Evolutionary conservation across 2,888 invertebrate genomes (phyloP).

Genomic region (Scaptomyza flava): DNA sequence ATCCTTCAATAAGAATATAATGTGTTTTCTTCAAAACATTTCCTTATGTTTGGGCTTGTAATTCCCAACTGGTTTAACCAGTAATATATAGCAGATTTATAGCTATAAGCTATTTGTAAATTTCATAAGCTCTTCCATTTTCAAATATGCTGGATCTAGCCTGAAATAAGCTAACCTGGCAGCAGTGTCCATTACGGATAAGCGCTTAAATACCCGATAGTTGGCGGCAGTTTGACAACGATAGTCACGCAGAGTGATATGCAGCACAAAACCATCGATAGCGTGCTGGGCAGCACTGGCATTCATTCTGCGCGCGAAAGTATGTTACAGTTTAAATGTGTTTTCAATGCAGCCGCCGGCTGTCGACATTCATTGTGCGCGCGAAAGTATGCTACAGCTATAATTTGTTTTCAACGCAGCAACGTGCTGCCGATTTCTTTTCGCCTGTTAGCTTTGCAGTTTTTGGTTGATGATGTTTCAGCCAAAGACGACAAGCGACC

Average conservation of each 20-base stretch:
- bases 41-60: too few species aligned
- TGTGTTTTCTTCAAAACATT: too few species aligned
- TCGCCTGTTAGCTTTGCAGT: conserved; percentile 38
- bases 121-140: too few species aligned
- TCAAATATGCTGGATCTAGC: too few species aligned
- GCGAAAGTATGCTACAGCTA: conserved; percentile 26
- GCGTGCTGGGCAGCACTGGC: conserved; percentile 3
- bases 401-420: neutral
- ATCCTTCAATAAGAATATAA: too few species aligned
- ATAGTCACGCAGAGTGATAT: neutral
- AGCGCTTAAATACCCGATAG: neutral
- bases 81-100: too few species aligned
- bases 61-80: too few species aligned
- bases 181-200: too few species aligned
- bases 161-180: too few species aligned
- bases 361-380: conserved; percentile 19
- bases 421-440: conserved; percentile 25
- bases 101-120: too few species aligned
- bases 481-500: conserved; percentile 13
- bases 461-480: conserved; percentile 26
- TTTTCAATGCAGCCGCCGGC: conserved; percentile 6
- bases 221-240: neutral
- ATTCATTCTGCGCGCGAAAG: conserved; percentile 6
- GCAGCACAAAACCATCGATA: neutral
- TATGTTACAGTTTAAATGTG: conserved; percentile 14